Evolutionary conservation across 1,140 invertebrate genomes (phyloP).

Genomic region (Charaxes varanes): DNA sequence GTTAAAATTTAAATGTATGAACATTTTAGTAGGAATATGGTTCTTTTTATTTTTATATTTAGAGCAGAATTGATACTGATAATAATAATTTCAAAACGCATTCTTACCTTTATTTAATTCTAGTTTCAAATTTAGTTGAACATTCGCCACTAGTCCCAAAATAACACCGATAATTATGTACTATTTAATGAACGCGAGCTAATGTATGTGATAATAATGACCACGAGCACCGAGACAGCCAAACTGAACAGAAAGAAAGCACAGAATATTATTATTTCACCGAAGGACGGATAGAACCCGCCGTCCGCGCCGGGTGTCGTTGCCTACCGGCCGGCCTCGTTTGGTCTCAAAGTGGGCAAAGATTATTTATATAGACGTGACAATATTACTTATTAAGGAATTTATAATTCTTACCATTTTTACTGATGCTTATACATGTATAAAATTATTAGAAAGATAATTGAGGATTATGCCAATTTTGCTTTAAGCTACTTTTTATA

Average conservation of each 20-base stretch:
- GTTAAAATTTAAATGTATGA: no score
- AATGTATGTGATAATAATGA: conserved; percentile 2
- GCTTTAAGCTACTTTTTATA: no score
- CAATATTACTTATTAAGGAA: no score
- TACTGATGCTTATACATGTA: no score
- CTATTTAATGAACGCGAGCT: not conserved
- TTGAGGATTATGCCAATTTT: no score
- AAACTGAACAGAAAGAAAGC: conserved; percentile 20
- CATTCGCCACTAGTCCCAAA: conserved; percentile 3
- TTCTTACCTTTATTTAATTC: conserved; percentile 5
- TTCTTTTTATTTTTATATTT: no score
- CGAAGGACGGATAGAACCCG: conserved; percentile 16
- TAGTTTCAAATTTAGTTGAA: not conserved
- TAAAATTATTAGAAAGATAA: no score
- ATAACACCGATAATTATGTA: not conserved
- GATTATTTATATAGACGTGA: no score
- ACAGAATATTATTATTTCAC: conserved; percentile 24
- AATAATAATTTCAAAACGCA: conserved; percentile 14
- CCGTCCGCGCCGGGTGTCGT: conserved; percentile 17
- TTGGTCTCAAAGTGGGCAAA: conserved; percentile 19
- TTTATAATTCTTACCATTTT: no score
- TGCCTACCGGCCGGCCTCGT: conserved; percentile 24
- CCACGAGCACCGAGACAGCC: conserved; percentile 17
- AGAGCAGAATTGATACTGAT: no score
- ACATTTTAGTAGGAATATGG: no score